A percentile compares a stretch with the other conserved stretches of the same genome.
Conservation (phyloP, 2,888 invertebrate species). For the Dinocampus coccinellae region DNA sequence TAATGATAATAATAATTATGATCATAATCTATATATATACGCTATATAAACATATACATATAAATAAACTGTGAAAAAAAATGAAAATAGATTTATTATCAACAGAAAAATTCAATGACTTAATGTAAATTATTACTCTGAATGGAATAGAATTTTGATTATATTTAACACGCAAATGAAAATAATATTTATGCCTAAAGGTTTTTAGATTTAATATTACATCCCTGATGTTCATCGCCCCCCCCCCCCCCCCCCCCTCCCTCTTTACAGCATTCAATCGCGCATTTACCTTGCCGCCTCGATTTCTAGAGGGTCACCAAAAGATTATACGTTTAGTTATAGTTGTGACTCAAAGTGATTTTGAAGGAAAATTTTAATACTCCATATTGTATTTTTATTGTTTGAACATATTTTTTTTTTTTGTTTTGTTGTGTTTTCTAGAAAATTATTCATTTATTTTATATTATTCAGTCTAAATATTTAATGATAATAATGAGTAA, state of each 20-base stretch:
- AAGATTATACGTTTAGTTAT: background rate
- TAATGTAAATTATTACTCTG: too few relatives aligned
- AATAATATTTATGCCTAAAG: background rate
- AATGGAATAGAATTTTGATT: too few relatives aligned
- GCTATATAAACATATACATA: too few relatives aligned
- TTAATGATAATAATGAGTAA: constrained; percentile 44
- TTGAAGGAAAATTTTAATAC: background rate
- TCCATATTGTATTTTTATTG: background rate
- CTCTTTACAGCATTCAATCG: constrained; percentile 13
- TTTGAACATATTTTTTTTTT: too few relatives aligned
- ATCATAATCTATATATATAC: too few relatives aligned
- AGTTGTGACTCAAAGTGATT: background rate
- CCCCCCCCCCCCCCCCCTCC: background rate
- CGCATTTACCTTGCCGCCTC: constrained; percentile 29
- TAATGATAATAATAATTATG: too few relatives aligned
- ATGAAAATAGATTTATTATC: too few relatives aligned
- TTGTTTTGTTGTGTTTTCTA: too few relatives aligned
- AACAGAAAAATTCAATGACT: too few relatives aligned
- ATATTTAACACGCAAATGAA: background rate
- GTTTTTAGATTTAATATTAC: constrained; percentile 6
- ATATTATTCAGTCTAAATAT: too few relatives aligned
- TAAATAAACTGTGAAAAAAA: too few relatives aligned
- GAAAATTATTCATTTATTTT: too few relatives aligned
- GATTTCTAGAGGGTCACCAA: background rate
- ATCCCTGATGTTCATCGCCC: constrained; percentile 17